Conservation (phyloP, 2,888 invertebrate species). For the Orthosia cruda region DNA sequence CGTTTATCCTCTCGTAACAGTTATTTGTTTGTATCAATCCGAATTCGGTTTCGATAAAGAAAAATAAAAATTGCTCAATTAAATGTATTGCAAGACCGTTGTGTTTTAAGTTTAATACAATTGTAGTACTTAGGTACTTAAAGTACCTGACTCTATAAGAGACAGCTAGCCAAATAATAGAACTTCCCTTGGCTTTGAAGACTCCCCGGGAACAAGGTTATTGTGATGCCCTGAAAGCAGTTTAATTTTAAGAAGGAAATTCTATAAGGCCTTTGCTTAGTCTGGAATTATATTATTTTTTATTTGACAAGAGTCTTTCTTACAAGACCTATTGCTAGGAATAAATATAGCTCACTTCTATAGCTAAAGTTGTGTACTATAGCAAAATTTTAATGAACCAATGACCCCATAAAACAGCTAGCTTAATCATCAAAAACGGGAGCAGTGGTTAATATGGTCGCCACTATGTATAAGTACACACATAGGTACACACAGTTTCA, state of each 20-base stretch:
- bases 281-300: too few relatives aligned
- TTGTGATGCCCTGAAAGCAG: not conserved
- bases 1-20: not conserved
- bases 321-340: too few relatives aligned
- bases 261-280: not conserved
- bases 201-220: not conserved
- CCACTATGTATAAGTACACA: not conserved
- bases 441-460: slow-evolving; percentile 23
- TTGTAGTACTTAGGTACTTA: too few relatives aligned
- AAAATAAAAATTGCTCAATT: too few relatives aligned
- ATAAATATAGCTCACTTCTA: too few relatives aligned
- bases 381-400: not conserved
- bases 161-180: not conserved
- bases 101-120: too few relatives aligned
- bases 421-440: slow-evolving; percentile 37
- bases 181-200: not conserved
- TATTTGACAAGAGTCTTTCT: too few relatives aligned
- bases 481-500: too few relatives aligned
- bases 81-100: too few relatives aligned
- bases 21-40: too few relatives aligned
- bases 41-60: too few relatives aligned
- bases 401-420: slow-evolving; percentile 14
- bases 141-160: not conserved
- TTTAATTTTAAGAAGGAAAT: not conserved
- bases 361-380: too few relatives aligned